Evolutionary conservation across 2,888 invertebrate genomes (phyloP).

Genomic region (Notodonta dromedarius): DNA sequence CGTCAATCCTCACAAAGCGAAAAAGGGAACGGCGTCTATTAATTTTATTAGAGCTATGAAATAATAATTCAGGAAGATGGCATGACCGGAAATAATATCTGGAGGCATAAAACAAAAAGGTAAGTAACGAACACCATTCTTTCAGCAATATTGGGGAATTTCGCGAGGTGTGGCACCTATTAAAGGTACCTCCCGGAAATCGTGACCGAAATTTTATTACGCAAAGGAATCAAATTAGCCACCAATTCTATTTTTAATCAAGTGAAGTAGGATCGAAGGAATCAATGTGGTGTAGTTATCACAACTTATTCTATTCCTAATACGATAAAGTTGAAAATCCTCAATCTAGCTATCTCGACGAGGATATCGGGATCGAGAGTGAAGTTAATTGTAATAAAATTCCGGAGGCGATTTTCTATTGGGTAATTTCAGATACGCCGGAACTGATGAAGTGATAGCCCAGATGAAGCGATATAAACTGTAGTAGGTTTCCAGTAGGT

Average conservation of each 20-base stretch:
- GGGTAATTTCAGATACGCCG: constrained; percentile 22
- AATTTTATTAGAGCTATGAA: constrained; percentile 71
- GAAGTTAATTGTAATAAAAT: constrained; percentile 33
- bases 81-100: constrained; percentile 80
- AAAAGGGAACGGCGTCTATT: constrained; percentile 43
- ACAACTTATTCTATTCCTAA: background rate
- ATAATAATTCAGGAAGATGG: constrained; percentile 71
- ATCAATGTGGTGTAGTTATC: too few species aligned
- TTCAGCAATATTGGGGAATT: constrained; percentile 72
- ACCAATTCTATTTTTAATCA: constrained; percentile 68
- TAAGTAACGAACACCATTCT: constrained; percentile 71
- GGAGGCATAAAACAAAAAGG: constrained; percentile 68
- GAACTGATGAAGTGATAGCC: background rate
- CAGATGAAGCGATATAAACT: background rate
- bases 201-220: constrained; percentile 63
- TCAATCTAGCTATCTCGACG: background rate
- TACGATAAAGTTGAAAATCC: constrained; percentile 15
- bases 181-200: constrained; percentile 49
- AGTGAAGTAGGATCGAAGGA: constrained; percentile 41
- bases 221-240: constrained; percentile 59
- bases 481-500: background rate
- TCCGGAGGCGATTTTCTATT: constrained; percentile 25
- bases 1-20: constrained; percentile 34
- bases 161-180: constrained; percentile 67
- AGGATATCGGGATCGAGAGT: constrained; percentile 10